Evolutionary conservation across 2,888 invertebrate species (phyloP).

Genomic region (Sialis lutaria): DNA sequence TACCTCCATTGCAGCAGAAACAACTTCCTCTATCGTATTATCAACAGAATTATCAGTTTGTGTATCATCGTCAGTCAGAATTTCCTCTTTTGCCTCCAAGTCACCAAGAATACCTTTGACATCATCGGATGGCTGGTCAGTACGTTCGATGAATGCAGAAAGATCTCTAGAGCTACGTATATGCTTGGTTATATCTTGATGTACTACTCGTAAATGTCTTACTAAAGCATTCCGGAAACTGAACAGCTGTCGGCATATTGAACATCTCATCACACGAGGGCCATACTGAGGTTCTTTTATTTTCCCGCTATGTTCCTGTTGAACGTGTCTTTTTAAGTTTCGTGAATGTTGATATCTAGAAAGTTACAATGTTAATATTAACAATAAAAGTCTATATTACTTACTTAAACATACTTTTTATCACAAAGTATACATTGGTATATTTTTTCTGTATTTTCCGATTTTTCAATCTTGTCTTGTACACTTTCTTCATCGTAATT

Average conservation of each 20-base stretch:
- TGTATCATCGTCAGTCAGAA: not conserved
- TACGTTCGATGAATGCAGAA: conserved; percentile 1
- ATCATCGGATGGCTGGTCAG: not conserved
- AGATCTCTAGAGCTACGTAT: not conserved
- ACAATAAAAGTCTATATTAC: too few relatives aligned
- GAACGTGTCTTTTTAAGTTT: conserved; percentile 1
- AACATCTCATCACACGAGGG: not conserved
- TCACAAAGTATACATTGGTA: not conserved
- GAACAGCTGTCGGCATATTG: conserved; percentile 2
- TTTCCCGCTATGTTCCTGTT: not conserved
- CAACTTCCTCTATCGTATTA: not conserved
- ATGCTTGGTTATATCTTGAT: conserved; percentile 3
- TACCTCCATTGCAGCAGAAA: too few relatives aligned
- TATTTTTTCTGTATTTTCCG: not conserved
- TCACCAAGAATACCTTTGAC: conserved; percentile 2
- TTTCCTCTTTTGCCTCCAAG: not conserved
- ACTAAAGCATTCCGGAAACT: conserved; percentile 3
- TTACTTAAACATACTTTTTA: too few relatives aligned
- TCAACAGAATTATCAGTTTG: not conserved
- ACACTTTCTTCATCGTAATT: not conserved
- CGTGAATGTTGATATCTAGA: not conserved
- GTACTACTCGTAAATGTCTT: conserved; percentile 3
- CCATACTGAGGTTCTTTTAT: not conserved
- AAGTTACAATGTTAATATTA: too few relatives aligned
- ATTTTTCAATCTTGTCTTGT: not conserved